phyloP scores from a whole-genome alignment of 2,113 vertebrate species.

The Xerus inauris region DNA sequence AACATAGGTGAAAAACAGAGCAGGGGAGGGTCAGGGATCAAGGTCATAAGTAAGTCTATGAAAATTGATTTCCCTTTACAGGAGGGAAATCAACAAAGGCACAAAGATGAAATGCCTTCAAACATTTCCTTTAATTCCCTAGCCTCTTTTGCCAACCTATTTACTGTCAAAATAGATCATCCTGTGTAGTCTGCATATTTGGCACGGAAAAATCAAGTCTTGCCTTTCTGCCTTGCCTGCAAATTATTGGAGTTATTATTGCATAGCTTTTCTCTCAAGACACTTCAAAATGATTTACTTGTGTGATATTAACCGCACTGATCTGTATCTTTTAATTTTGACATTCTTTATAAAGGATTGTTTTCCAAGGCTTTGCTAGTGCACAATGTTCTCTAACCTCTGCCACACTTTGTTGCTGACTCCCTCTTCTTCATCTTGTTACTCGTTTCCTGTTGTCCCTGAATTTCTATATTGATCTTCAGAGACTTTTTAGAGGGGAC shows the following conservation, averaged over 20 bases:
- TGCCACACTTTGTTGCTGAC: neutral
- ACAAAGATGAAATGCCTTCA: neutral
- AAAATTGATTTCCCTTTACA: neutral
- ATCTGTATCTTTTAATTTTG: neutral
- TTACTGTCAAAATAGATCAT: slow-evolving; percentile 54
- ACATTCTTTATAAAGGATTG: slow-evolving; percentile 12
- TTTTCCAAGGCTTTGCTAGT: slow-evolving; percentile 23
- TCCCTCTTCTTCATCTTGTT: slow-evolving; percentile 22
- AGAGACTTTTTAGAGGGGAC: neutral
- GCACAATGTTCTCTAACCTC: neutral
- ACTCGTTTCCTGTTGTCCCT: slow-evolving; percentile 36
- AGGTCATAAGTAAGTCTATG: neutral
- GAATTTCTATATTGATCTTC: slow-evolving; percentile 38
- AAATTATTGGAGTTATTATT: slow-evolving; percentile 28
- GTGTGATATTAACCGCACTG: neutral
- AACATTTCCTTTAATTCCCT: neutral
- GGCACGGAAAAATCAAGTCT: slow-evolving; percentile 16
- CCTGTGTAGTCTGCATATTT: neutral
- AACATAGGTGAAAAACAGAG: neutral
- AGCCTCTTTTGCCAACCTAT: slow-evolving; percentile 6
- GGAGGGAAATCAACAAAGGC: slow-evolving; percentile 25
- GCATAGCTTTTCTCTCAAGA: slow-evolving; percentile 48
- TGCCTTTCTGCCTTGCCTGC: slow-evolving; percentile 25
- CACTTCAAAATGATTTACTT: slow-evolving; percentile 45
- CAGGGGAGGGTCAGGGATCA: no score